Base-by-base conservation (phyloP, 2,113 vertebrate species). In the Pseudopipra pipra region DNA sequence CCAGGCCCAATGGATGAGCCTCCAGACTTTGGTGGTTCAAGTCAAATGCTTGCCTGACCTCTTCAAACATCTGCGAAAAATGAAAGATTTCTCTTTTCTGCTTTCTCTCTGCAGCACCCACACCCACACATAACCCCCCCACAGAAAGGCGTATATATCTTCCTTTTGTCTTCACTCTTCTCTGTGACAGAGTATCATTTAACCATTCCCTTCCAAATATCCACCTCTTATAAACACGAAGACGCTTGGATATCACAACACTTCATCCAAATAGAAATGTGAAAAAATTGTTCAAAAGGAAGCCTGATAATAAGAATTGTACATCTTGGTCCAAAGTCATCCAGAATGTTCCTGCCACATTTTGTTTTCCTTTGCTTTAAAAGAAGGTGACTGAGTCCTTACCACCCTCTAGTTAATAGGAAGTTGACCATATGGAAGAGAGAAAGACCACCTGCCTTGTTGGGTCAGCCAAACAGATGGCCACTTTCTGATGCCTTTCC, bases 381-480 rank as follows among this genome's bases (percentile, higher is more conserved):
- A 85, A 84, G 28, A 84, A 73, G 18, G 35, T 83, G 54, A 41
- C 54, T 59, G 35, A 63, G 39, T 61, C 52, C 59, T 95, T 62
- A 27, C 24, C 19, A 44, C 46, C 21, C 43, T 73, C 13, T 74
- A 62, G 46, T 54, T 79, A 71, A 58, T 51, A 59, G 56, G 63
- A 94, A 59, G 31, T 51, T 91, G 55, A 70, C 82, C 87, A 88
- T 83, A 87, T 83, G 85, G 82, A 31, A 56, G 46, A 88, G 43
- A 44, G 46, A 79, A 91, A 47, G 47, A 63, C 65, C 78, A 70
- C 87, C 90, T 95, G 78, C 14, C 30, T 67, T 70, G 10, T 5
- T 80, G 43, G 87, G 80, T 94, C 71, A 82, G 81, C 78, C 59
- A 77, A 88, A 87, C 87, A 95, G 91, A 94, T 91, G 90, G 82